These are phyloP conservation scores for Myotis vivesi DNA, from an alignment of 2,797 vertebrate species.

Conservation along the genomic window DNA sequence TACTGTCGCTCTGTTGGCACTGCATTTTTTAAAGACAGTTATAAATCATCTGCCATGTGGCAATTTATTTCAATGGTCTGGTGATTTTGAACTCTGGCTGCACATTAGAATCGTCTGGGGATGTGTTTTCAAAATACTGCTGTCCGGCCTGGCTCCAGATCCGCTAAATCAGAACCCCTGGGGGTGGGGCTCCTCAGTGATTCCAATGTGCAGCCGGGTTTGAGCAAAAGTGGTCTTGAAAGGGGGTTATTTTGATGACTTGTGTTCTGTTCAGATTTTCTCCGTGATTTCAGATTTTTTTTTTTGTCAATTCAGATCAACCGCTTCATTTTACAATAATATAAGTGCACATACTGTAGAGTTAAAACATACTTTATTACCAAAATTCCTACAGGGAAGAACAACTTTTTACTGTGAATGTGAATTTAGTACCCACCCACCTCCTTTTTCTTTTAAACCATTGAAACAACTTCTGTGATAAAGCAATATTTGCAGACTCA, in stretches of 20 bases:
- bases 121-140: constrained; percentile 48
- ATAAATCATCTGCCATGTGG: constrained; percentile 53
- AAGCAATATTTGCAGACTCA: background rate
- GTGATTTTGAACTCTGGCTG: constrained; percentile 39
- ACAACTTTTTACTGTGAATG: background rate
- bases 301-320: background rate
- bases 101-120: constrained; percentile 40
- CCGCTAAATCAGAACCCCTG: constrained; percentile 13
- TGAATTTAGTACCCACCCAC: background rate
- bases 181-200: background rate
- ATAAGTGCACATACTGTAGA: background rate
- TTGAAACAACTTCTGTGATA: background rate
- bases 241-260: background rate
- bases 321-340: constrained; percentile 20
- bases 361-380: background rate
- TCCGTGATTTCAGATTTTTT: background rate
- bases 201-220: background rate
- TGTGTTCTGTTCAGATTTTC: constrained; percentile 6
- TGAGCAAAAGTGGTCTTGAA: background rate
- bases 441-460: constrained; percentile 1
- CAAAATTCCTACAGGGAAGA: background rate
- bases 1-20: background rate
- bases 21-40: constrained; percentile 30
- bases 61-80: constrained; percentile 55
- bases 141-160: background rate